phyloP scores from a whole-genome alignment of 2,113 vertebrate species.

The Melanotaenia duboulayi region DNA sequence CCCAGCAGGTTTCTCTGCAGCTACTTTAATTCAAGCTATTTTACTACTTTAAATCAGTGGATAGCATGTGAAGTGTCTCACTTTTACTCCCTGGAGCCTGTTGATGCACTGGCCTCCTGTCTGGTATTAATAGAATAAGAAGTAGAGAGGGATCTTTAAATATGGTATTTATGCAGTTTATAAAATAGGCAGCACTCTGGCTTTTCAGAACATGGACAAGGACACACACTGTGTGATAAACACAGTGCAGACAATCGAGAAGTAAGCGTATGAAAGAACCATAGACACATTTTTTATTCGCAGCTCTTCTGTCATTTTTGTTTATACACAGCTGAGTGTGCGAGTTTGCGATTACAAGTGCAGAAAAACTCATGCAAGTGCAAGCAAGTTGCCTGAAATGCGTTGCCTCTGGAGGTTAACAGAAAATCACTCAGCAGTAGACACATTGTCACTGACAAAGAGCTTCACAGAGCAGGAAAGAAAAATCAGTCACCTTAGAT shows the following conservation, averaged over 20 bases:
- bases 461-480: slow-evolving; percentile 52
- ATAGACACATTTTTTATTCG: slow-evolving; percentile 30
- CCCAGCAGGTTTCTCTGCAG: not conserved
- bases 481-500: slow-evolving; percentile 67
- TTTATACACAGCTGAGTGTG: slow-evolving; percentile 29
- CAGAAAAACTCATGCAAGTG: slow-evolving; percentile 38
- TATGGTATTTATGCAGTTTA: slow-evolving; percentile 13
- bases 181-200: slow-evolving; percentile 24
- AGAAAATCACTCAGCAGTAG: slow-evolving; percentile 66
- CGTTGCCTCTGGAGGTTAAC: slow-evolving; percentile 73
- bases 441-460: slow-evolving; percentile 73
- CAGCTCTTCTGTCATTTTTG: slow-evolving; percentile 45
- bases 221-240: slow-evolving; percentile 29
- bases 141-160: slow-evolving; percentile 27
- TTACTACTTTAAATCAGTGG: slow-evolving; percentile 32
- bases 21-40: slow-evolving; percentile 16
- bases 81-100: slow-evolving; percentile 26
- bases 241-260: not conserved
- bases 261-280: slow-evolving; percentile 43
- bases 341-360: slow-evolving; percentile 16
- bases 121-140: slow-evolving; percentile 32
- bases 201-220: slow-evolving; percentile 7
- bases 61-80: slow-evolving; percentile 27
- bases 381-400: slow-evolving; percentile 58
- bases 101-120: slow-evolving; percentile 27